Evolutionary conservation across 2,113 vertebrate genomes (phyloP).

Genomic region (Caracal caracal): DNA sequence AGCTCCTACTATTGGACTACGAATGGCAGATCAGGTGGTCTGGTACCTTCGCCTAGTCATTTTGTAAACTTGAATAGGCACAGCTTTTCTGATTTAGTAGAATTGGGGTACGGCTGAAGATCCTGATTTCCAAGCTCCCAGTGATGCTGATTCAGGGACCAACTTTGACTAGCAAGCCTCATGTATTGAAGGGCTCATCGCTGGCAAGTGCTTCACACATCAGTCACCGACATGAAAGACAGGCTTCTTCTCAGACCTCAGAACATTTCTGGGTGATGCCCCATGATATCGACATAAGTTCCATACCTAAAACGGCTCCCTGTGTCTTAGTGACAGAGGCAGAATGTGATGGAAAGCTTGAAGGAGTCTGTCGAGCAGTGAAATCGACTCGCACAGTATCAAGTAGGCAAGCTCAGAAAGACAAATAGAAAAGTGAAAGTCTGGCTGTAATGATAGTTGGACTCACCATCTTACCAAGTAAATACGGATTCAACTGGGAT

Average conservation of each 20-base stretch:
- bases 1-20: neutral
- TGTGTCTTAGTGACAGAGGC: neutral
- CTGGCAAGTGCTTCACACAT: neutral
- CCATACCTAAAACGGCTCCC: neutral
- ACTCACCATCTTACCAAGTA: neutral
- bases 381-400: neutral
- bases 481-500: neutral
- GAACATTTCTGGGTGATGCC: neutral
- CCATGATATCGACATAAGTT: neutral
- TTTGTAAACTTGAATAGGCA: neutral
- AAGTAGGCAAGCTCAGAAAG: neutral
- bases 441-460: neutral
- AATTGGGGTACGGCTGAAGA: neutral
- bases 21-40: neutral
- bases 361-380: neutral
- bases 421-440: neutral
- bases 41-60: neutral
- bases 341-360: neutral
- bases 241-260: neutral
- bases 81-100: neutral
- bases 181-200: neutral
- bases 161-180: neutral
- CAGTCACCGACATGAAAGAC: neutral
- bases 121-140: neutral
- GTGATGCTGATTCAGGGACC: neutral